Base-by-base conservation (phyloP, 1,140 invertebrate species). In the Papilio polytes region DNA sequence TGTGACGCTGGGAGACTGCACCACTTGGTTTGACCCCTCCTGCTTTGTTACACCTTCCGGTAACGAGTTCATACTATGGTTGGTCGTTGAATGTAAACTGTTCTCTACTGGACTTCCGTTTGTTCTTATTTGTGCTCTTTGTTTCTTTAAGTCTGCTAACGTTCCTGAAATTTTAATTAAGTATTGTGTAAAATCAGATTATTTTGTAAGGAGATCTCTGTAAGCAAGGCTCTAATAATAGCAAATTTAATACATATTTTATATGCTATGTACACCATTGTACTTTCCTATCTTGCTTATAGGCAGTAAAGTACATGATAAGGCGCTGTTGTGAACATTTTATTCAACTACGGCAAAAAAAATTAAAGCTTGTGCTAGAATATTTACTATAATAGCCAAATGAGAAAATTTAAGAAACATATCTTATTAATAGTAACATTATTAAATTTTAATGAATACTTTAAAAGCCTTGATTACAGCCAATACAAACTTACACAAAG, bases 121-220 rank as follows among this genome's bases (percentile, higher is more conserved):
- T 80, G 97, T 97, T 83, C 98, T 95, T 87, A 97, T 98, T 84
- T 98, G 97, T 13, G 98, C 96, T 81, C 98, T 96, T 90, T 98
- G 98, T 89, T 98, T 98, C 95, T 99, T 99, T 89, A 99, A 95
- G 93, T 99, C 98, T 48, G 98, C 97, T 82, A 99, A 96, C 36
- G 98, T 98, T 86, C 95, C 95, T 95, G 92, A 95, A 94, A 46
- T 63, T 20, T 70, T 26, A 9, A 84, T 81, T 9, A 78, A 20
- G 13, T 18, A 1, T 48, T 41, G n/a, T 74, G 72, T 74, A 13
- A 36, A 1, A 18, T 13, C 1, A 15, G 59, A 63, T 63, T 63
- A 26, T 63, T 70, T 70, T 26, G 20, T 6, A 31, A 4, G 1
- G 13, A 63, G 10, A 59, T 20, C 56, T 12, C 9, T 22, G 63